A percentile compares a stretch with the other conserved stretches of the same genome.
Conservation (phyloP, 1,140 invertebrate species). For the Panagrolaimus sp. region DNA sequence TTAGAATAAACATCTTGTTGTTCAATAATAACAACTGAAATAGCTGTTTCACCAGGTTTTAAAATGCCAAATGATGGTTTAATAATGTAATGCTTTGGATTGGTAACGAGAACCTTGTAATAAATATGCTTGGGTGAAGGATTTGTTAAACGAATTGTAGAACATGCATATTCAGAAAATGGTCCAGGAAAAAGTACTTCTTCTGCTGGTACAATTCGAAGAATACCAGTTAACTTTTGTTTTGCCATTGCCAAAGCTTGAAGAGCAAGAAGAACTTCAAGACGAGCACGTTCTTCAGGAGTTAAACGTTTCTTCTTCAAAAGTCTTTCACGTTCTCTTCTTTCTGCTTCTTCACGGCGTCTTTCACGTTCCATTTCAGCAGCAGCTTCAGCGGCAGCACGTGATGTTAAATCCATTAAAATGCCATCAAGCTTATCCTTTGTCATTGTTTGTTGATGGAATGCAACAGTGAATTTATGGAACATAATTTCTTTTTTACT, state of each 20-base stretch:
- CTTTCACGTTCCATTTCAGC: constrained; percentile 11
- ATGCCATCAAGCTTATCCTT: not conserved
- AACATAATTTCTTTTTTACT: not conserved
- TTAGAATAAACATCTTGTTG: not conserved
- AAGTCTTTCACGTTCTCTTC: not conserved
- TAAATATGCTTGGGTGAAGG: not conserved
- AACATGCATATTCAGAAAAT: not conserved
- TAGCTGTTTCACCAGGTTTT: constrained; percentile 1
- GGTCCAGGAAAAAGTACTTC: not conserved
- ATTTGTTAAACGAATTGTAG: not conserved
- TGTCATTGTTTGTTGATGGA: not conserved
- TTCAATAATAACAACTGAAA: not conserved
- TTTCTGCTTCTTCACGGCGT: not conserved
- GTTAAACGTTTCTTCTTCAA: not conserved
- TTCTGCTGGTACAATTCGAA: not conserved
- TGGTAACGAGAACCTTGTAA: not conserved
- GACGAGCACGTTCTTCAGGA: not conserved
- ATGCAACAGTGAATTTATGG: not conserved
- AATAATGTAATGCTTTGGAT: constrained; percentile 7
- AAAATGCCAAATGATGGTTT: not conserved
- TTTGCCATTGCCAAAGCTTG: not conserved
- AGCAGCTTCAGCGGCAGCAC: constrained; percentile 1
- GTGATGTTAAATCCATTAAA: not conserved
- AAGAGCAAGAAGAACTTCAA: not conserved
- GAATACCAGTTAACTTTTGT: not conserved